Evolutionary conservation across 2,113 vertebrate species (phyloP), one percentile per base, ranked within the genome.

Genomic region (Epinephelus moara): DNA sequence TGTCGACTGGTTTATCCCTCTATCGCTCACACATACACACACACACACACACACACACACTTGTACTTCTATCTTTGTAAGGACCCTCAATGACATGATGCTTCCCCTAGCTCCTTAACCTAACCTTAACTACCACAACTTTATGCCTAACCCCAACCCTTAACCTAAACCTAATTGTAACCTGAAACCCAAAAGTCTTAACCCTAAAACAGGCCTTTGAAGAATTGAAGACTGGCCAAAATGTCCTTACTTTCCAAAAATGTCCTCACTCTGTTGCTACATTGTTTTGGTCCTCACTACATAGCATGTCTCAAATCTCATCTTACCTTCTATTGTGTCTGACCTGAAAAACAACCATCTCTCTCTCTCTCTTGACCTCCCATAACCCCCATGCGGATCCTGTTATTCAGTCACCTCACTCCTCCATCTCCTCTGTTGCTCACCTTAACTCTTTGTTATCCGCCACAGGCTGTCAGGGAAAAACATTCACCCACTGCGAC

Each of bases 351-450:
- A 67, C 57, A 53, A 47, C 53, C 25, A 0, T 23, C 18, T 9
- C 64, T 64, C 30, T 66, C 59, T 66, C 59, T 66, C 59, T 66
- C 75, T 55, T 78, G 74, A 25, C 75, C 85, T 81, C 2, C 27
- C 5, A 13, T 70, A 68, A 72, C 50, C 77, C 33, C 33, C 69
- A 67, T 70, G 78, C 75, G 70, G 17, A 63, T 33, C 45, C 45
- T 50, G 7, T 8, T 75, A 56, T 47, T 71, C 0, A 71, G 33
- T 76, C 62, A 17, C 60, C 55, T 80, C 73, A 68, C 9, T 15
- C 53, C 19, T 27, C 50, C 19, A 27, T 23, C 69, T 40, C 23
- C 60, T 30, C 23, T 30, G 27, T 53, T 60, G 37, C 59, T 72
- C 13, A 15, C 37, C 47, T 60, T 23, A 27, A 49, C 68, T 57